Evolutionary conservation across 2,113 vertebrate genomes (phyloP).

Genomic region (Todiramphus saurophagus): DNA sequence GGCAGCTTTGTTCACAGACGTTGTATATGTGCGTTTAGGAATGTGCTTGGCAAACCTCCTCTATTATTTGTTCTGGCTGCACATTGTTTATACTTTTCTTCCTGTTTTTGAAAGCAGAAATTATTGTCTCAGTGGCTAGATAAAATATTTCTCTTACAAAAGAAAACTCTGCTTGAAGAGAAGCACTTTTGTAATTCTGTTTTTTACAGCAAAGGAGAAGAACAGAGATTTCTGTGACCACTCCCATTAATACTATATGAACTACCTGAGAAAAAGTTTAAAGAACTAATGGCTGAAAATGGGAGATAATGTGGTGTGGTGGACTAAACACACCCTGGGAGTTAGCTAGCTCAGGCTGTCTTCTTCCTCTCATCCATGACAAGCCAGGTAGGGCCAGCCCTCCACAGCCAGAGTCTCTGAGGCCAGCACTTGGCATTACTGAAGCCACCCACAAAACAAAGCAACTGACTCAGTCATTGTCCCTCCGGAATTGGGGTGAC

Average conservation of each 20-base stretch:
- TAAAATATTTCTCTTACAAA: slow-evolving; percentile 48
- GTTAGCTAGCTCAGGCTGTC: not conserved
- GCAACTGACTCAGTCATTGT: not conserved
- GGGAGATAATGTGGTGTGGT: not conserved
- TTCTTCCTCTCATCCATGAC: not conserved
- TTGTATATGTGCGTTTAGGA: not conserved
- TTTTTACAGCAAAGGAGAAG: not conserved
- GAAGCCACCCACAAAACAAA: not conserved
- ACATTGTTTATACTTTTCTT: slow-evolving; percentile 60
- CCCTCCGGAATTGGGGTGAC: not conserved
- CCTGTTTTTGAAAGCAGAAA: slow-evolving; percentile 63
- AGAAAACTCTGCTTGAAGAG: not conserved
- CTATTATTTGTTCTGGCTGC: slow-evolving; percentile 20
- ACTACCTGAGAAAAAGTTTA: slow-evolving; percentile 17
- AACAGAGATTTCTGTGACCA: not conserved
- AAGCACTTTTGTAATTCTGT: not conserved
- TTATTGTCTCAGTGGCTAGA: slow-evolving; percentile 26
- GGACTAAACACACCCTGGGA: not conserved
- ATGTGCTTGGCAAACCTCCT: slow-evolving; percentile 20
- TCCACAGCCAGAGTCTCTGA: not conserved
- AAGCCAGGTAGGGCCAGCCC: not conserved
- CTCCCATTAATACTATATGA: slow-evolving; percentile 36
- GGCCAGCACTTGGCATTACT: not conserved
- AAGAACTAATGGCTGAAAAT: slow-evolving; percentile 4
- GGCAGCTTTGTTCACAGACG: not conserved